Evolutionary conservation across 2,797 vertebrate species (phyloP), one percentile per base, ranked within the genome.

Genomic region (Oophaga sylvatica): DNA sequence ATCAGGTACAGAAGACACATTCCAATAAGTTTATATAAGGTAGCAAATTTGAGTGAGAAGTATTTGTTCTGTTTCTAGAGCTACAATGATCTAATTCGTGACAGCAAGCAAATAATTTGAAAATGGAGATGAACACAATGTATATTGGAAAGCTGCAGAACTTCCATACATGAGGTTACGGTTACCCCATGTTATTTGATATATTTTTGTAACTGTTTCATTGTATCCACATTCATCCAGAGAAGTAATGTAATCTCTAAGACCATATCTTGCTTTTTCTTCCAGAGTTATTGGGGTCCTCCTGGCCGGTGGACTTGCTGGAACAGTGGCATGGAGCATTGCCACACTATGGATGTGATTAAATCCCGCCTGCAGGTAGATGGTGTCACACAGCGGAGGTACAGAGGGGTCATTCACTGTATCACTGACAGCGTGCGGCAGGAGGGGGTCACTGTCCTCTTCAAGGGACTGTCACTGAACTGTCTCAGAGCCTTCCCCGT

Each of bases 321-420:
- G 97, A 29, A 95, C 95, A 62, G 90, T 95, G 63, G 96, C 94
- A 56, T 99, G 97, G 97, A 94, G 94, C 0, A 83, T 97, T 11
- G 97, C 93, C 19, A 98, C 97, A 0, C 97, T 53, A 96, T 99
- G 97, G 97, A 99, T 0, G 97, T 99, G 91, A 95, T 99, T 90
- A 99, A 99, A 91, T 95, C 97, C 0, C 96, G 97, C 2, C 93
- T 99, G 91, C 97, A 99, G 91, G 93, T 92, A 9, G 97, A 97
- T 0, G 96, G 96, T 2, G 92, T 87, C 1, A 95, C 93, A 2
- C 92, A 90, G 20, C 95, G 87, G 87, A 94, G 91, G 60, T 99
- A 97, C 93, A 94, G 86, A 67, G 97, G 97, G 57, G 93, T 98
- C 1, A 6, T 95, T 10, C 97, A 99, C 91, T 99, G 97, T 12